A percentile compares a stretch with the other conserved stretches of the same genome.
Conservation (phyloP, 2,113 vertebrate species). For the Pandion haliaetus region DNA sequence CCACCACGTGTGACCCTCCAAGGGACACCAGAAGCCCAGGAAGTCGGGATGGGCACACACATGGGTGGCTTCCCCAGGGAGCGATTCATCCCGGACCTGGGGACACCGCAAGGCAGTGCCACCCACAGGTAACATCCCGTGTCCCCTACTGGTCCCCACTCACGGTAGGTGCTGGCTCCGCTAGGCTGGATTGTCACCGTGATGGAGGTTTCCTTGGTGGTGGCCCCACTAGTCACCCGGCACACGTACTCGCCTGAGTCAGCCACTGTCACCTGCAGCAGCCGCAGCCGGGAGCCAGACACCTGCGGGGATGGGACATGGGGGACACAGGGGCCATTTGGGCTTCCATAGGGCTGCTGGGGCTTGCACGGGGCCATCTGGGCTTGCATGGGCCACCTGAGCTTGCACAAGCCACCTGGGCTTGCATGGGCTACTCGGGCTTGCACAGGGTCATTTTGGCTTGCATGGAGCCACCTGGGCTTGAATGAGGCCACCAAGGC, state of each 20-base stretch:
- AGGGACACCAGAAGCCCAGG: background rate
- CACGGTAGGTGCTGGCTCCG: background rate
- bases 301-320: conserved; percentile 17
- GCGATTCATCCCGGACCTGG: accelerated
- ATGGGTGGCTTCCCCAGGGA: background rate
- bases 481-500: no score
- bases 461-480: no score
- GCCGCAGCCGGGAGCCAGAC: conserved; percentile 79
- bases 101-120: background rate
- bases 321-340: no score
- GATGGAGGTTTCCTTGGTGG: conserved; percentile 79
- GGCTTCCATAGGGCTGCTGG: no score
- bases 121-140: background rate
- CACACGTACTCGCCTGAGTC: conserved; percentile 91
- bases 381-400: no score
- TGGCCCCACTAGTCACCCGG: conserved; percentile 65
- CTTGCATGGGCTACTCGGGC: no score
- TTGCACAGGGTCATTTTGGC: no score
- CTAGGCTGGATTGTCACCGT: conserved; percentile 79
- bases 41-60: background rate
- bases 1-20: background rate
- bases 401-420: no score
- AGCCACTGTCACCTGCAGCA: conserved; percentile 77
- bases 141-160: background rate
- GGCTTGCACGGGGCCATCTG: no score